Evolutionary conservation across 2,888 invertebrate species (phyloP), one percentile per base, ranked within the genome.

Genomic region (Leptinotarsa rubiginosa): DNA sequence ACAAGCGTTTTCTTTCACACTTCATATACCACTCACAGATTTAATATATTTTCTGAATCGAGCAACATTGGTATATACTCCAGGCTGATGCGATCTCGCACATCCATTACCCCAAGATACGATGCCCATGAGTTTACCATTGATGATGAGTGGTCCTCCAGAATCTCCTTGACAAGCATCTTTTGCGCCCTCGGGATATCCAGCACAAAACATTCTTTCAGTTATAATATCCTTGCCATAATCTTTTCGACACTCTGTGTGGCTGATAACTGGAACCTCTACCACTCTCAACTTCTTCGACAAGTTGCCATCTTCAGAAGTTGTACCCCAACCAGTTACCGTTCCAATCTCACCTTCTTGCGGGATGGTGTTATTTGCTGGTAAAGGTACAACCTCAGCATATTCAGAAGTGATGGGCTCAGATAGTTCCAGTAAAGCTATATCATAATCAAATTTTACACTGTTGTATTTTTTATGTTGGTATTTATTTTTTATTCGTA

Each of bases 151-250:
- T 41, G 84, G 84, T n/a, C 85, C 84, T 16, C 85, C 85, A 52
- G 83, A 83, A 73, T 85, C 85, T n/a, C 84, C 85, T 75, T 83
- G 80, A 72, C 83, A 84, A 10, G 80, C 72, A 67, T 83, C 83
- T 70, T 91, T 90, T 56, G 91, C 90, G 3, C 89, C 89, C 20
- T 90, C 87, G 79, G 90, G 88, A 80, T 90, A 90, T 52, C 91
- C 91, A 0, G 91, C 92, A 81, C 92, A 92, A 83, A 92, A 89
- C 92, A 92, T 92, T 80, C 90, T 88, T 67, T 84, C 83, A 1
- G 91, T 90, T 68, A 92, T 86, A 15, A 12, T 15, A 25, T n/a
- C n/a, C 2, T 25, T n/a, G 7, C n/a, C 22, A 49, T 74, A 74
- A 0, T 72, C 49, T 22, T 41, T 65, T 22, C 75, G 62, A 49